These are phyloP conservation scores for Hypena proboscidalis DNA, from an alignment of 2,888 invertebrate genomes.

Conservation along the genomic window DNA sequence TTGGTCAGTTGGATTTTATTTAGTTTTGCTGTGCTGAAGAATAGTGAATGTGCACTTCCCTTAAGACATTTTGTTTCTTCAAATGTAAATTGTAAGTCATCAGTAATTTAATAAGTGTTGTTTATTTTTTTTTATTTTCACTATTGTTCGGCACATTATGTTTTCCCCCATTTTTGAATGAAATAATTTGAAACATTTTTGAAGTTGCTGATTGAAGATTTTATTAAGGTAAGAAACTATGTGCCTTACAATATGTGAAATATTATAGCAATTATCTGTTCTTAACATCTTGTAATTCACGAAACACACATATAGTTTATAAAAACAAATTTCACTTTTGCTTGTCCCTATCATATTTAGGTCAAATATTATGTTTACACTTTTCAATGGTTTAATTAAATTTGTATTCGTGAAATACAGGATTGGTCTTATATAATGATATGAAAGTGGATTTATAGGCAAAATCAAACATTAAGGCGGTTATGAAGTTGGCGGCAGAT, in stretches of 20 bases:
- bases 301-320: no score
- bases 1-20: slow-evolving; percentile 61
- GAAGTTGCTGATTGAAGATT: slow-evolving; percentile 49
- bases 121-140: slow-evolving; percentile 82
- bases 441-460: no score
- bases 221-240: slow-evolving; percentile 77
- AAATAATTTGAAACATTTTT: slow-evolving; percentile 25
- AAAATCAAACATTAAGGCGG: no score
- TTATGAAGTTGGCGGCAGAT: no score
- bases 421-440: no score
- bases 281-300: slow-evolving; percentile 4
- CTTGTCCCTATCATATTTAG: no score
- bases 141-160: slow-evolving; percentile 93
- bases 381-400: no score
- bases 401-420: no score
- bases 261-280: slow-evolving; percentile 13
- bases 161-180: slow-evolving; percentile 44
- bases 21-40: slow-evolving; percentile 80
- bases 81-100: slow-evolving; percentile 46
- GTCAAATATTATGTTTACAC: no score
- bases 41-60: slow-evolving; percentile 85
- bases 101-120: slow-evolving; percentile 42
- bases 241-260: slow-evolving; percentile 80
- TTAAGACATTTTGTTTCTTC: slow-evolving; percentile 57
- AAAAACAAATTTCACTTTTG: no score